Conservation (phyloP, 1,140 invertebrate genomes). For the Dendroctonus ponderosae region DNA sequence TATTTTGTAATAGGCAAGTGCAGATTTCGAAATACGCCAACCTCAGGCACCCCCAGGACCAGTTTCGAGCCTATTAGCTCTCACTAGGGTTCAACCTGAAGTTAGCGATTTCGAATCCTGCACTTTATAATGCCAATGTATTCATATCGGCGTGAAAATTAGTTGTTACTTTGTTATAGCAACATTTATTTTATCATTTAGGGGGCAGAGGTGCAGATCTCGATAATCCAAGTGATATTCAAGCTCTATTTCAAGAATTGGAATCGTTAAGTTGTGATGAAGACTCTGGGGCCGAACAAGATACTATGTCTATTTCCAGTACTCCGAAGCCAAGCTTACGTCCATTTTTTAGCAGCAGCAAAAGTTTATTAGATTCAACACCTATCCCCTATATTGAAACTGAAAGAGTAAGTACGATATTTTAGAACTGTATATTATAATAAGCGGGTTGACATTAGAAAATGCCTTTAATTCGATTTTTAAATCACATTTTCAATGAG, state of each 20-base stretch:
- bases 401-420: conserved; percentile 30
- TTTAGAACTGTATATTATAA: background rate
- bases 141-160: no score
- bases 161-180: no score
- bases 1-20: background rate
- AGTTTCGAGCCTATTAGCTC: no score
- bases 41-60: no score
- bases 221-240: conserved; percentile 50
- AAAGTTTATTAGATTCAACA: conserved; percentile 63
- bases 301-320: conserved; percentile 94
- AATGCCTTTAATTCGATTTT: background rate
- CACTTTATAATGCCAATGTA: no score
- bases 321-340: conserved; percentile 93
- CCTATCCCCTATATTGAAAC: conserved; percentile 36
- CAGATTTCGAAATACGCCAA: conserved; percentile 46
- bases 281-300: conserved; percentile 88
- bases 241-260: conserved; percentile 73
- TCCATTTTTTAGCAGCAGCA: conserved; percentile 90
- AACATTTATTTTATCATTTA: conserved; percentile 6
- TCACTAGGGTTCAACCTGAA: no score
- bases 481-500: background rate
- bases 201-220: conserved; percentile 44
- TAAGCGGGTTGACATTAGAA: no score
- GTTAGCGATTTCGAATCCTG: no score
- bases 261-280: conserved; percentile 84